Evolutionary conservation across 2,888 invertebrate species (phyloP), one percentile per base, ranked within the genome.

Genomic region (Xylota sylvarum): DNA sequence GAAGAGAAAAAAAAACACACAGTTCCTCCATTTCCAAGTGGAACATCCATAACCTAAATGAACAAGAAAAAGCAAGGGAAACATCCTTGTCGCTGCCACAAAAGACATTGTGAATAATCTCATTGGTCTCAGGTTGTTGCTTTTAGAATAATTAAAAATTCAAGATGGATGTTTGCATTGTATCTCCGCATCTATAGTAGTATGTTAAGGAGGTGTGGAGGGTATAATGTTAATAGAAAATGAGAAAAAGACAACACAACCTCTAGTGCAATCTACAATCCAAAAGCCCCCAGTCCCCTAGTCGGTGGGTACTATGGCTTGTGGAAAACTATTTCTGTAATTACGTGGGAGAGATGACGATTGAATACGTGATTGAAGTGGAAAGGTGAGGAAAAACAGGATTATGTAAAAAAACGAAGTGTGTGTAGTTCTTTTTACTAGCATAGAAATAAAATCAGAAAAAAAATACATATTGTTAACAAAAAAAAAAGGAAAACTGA

Each of bases 101-200:
- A 87, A 83, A 87, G 89, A 88, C 89, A 82, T 88, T 88, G 86
- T 89, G 89, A 90, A 88, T 90, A 90, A 90, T 90, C 89, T 89
- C 89, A 89, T 89, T 84, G 89, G 89, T 89, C 89, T 89, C 90
- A 90, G 90, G 90, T 89, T 90, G 90, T 89, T 89, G 90, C 90
- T 91, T 90, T 91, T 90, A 90, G 89, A 89, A 89, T 91, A 91
- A 92, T 91, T 92, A 91, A 92, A 91, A 91, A 90, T 89, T 88
- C 89, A 90, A 89, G 90, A 88, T 86, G 73, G 77, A 86, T 86
- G 62, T 73, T 81, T 30, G 30, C 43, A 70, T 70, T 70, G 70
- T 70, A 30, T 30, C 17, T 32, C n/a, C n/a, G 43, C 48, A 32
- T 50, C 23, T 3, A 23, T 23, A 2, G 23, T n/a, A 30, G 32